A percentile compares a stretch with the other conserved stretches of the same genome.
Evolutionary conservation across 1,140 invertebrate genomes (phyloP).

Genomic region (Halictus rubicundus): DNA sequence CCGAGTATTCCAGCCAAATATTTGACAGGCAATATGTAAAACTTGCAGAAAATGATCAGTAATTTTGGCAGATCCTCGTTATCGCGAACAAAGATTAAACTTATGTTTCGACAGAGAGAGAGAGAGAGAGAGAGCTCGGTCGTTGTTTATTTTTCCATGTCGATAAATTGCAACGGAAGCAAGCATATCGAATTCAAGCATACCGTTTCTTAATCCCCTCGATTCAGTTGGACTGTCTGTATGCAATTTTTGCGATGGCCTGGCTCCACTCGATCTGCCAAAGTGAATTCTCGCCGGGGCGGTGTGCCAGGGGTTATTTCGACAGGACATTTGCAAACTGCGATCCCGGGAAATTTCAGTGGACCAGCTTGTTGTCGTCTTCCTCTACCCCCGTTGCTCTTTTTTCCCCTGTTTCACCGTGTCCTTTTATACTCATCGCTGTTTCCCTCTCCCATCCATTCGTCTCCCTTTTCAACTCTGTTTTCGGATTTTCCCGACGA

Average conservation of each 20-base stretch:
- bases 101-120: too few relatives aligned
- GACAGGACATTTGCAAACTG: constrained; percentile 44
- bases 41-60: too few relatives aligned
- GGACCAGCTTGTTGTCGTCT: constrained; percentile 24
- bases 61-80: too few relatives aligned
- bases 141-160: too few relatives aligned
- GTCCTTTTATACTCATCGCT: too few relatives aligned
- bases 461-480: not conserved
- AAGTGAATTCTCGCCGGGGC: constrained; percentile 43
- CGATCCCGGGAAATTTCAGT: constrained; percentile 42
- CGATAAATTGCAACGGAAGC: not conserved
- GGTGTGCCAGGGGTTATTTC: constrained; percentile 47
- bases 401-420: not conserved
- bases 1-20: too few relatives aligned
- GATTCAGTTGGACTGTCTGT: not conserved
- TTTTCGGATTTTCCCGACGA: not conserved
- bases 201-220: constrained; percentile 14
- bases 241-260: constrained; percentile 33
- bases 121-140: too few relatives aligned
- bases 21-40: too few relatives aligned
- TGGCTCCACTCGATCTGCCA: constrained; percentile 21
- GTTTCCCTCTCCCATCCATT: not conserved
- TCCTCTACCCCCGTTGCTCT: not conserved
- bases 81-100: too few relatives aligned
- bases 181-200: not conserved